These are phyloP conservation scores for Myotis myotis DNA, from an alignment of 2,797 vertebrate species.

Conservation along the genomic window DNA sequence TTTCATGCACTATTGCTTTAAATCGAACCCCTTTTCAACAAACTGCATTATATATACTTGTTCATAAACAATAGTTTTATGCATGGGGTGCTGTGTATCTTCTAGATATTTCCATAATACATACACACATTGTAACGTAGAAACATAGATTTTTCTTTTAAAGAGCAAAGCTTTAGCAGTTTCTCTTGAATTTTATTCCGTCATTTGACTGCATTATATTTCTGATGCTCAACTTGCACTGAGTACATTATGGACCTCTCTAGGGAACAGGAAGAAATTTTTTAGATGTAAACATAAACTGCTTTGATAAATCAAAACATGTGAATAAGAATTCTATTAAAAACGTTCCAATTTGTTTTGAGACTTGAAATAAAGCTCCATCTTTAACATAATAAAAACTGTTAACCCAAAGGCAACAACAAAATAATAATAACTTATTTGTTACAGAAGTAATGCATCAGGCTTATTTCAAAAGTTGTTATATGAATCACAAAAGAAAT, in stretches of 20 bases:
- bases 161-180: constrained; percentile 68
- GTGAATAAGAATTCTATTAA: constrained; percentile 77
- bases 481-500: constrained; percentile 60
- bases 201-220: constrained; percentile 78
- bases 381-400: constrained; percentile 76
- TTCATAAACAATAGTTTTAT: constrained; percentile 68
- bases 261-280: constrained; percentile 75
- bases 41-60: constrained; percentile 50
- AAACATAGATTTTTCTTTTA: constrained; percentile 72
- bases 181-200: constrained; percentile 78
- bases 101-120: constrained; percentile 69
- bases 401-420: constrained; percentile 69
- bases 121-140: constrained; percentile 47
- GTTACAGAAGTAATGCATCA: constrained; percentile 47
- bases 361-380: constrained; percentile 68
- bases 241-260: constrained; percentile 82
- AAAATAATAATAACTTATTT: constrained; percentile 69
- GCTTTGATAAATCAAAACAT: constrained; percentile 84
- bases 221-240: constrained; percentile 77
- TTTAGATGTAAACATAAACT: constrained; percentile 82
- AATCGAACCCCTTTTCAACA: constrained; percentile 67
- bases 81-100: constrained; percentile 50
- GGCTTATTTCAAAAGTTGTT: constrained; percentile 72
- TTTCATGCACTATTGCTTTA: constrained; percentile 70
- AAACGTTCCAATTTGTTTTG: constrained; percentile 67